These are phyloP conservation scores for Pristiophorus japonicus DNA, from an alignment of 2,113 vertebrate species.

Conservation along the genomic window DNA sequence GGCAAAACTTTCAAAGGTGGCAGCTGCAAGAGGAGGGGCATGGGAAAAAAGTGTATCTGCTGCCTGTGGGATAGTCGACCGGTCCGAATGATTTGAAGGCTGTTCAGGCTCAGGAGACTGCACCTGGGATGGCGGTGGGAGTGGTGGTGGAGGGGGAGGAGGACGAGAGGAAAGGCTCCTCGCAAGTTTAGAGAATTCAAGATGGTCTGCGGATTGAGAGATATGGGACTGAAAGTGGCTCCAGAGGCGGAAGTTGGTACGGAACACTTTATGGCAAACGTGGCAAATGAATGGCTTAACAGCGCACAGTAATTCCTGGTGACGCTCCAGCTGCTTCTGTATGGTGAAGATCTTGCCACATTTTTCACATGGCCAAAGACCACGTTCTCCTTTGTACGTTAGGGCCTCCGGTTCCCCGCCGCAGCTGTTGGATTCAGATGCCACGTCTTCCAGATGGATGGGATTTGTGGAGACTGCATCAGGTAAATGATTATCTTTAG, in stretches of 20 bases:
- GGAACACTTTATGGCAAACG: conserved; percentile 94
- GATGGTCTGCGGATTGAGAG: conserved; percentile 67
- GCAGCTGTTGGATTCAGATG: conserved; percentile 45
- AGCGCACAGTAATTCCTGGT: conserved; percentile 92
- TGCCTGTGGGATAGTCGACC: conserved; percentile 73
- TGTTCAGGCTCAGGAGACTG: conserved; percentile 48
- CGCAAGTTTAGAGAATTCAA: conserved; percentile 60
- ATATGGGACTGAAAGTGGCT: conserved; percentile 98
- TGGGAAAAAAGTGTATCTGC: conserved; percentile 94
- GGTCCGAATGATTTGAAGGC: conserved; percentile 63
- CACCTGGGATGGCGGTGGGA: conserved; percentile 46
- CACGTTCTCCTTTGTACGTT: conserved; percentile 55
- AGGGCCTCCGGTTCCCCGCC: conserved; percentile 52
- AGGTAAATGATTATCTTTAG: conserved; percentile 85
- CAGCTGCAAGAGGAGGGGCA: conserved; percentile 84
- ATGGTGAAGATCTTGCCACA: conserved; percentile 86
- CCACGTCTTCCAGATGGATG: conserved; percentile 54
- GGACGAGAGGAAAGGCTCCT: conserved; percentile 60
- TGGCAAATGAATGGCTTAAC: conserved; percentile 98
- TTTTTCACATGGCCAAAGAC: conserved; percentile 92
- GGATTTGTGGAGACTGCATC: conserved; percentile 51
- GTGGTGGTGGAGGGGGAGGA: conserved; percentile 57
- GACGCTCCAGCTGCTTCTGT: conserved; percentile 87
- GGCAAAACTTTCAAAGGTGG: conserved; percentile 95
- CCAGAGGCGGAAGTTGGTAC: conserved; percentile 98